Conservation (phyloP, 2,888 invertebrate genomes). For the Branchipolynoe longqiensis region DNA sequence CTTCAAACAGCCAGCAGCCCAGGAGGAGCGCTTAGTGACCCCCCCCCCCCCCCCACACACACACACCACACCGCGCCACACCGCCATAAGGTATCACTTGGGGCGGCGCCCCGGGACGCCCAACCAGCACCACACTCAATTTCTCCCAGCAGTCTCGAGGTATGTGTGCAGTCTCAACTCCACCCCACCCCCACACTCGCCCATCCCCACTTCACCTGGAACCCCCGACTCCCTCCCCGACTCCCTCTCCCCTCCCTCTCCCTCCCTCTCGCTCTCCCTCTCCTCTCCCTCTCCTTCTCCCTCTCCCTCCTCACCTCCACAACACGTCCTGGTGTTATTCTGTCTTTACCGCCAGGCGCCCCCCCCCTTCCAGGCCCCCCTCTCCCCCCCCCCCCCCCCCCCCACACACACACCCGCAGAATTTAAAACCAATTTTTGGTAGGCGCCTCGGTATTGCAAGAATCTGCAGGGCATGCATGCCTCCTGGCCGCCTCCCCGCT, state of each 20-base stretch:
- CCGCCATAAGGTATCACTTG: conserved; percentile 40
- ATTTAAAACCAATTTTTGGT: conserved; percentile 55
- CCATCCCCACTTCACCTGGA: no score
- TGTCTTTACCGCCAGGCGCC: no score
- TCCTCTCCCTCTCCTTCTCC: no score
- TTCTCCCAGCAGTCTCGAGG: conserved; percentile 21
- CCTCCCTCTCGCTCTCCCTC: no score
- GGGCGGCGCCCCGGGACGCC: background rate
- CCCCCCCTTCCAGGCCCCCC: no score
- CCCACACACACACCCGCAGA: conserved; percentile 14
- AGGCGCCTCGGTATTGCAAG: conserved; percentile 15
- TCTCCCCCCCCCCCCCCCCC: no score
- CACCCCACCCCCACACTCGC: background rate
- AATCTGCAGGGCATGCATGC: background rate
- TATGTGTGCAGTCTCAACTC: conserved; percentile 29
- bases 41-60: conserved; percentile 27
- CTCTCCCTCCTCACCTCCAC: no score
- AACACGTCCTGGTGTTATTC: conserved; percentile 37
- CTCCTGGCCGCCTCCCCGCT: background rate
- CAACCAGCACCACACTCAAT: conserved; percentile 39
- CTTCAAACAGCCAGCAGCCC: conserved; percentile 14
- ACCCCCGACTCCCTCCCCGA: no score
- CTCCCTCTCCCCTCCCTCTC: no score
- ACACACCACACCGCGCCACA: conserved; percentile 29
- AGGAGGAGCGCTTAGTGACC: background rate